phyloP scores from a whole-genome alignment of 2,888 invertebrate species.

The Salpingus planirostris region DNA sequence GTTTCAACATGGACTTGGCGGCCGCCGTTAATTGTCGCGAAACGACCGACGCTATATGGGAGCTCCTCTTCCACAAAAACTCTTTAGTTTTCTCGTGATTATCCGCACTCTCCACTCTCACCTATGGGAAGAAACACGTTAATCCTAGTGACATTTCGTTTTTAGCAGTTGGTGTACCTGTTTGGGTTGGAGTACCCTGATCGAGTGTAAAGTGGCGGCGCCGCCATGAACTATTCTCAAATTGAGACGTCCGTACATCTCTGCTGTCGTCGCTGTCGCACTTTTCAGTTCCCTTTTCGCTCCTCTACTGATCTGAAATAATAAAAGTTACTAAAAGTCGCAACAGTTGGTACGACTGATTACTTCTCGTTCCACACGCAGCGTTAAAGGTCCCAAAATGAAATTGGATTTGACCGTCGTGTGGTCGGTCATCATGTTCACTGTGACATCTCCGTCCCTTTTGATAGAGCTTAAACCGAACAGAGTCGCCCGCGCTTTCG shows the following conservation, averaged over 20 bases:
- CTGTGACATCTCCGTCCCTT: conserved; percentile 71
- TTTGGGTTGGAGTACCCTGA: conserved; percentile 78
- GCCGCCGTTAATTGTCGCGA: conserved; percentile 66
- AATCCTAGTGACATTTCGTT: no score
- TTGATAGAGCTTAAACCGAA: conserved; percentile 72
- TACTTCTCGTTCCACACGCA: conserved; percentile 72
- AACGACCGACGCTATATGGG: conserved; percentile 75
- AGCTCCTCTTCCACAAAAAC: conserved; percentile 74
- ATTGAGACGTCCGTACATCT: conserved; percentile 74
- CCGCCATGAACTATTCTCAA: conserved; percentile 69
- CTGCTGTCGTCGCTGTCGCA: conserved; percentile 79
- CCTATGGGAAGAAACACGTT: conserved; percentile 46
- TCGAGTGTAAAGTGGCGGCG: conserved; percentile 74
- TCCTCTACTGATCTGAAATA: conserved; percentile 59
- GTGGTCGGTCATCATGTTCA: conserved; percentile 68
- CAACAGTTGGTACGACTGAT: conserved; percentile 7
- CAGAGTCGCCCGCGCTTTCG: conserved; percentile 56
- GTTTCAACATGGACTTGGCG: conserved; percentile 51
- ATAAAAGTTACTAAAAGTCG: conserved; percentile 5
- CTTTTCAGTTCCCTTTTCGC: conserved; percentile 74
- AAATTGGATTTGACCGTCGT: conserved; percentile 79
- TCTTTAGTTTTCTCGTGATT: conserved; percentile 79
- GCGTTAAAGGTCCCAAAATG: conserved; percentile 66
- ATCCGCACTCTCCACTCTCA: conserved; percentile 71
- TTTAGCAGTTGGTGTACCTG: conserved; percentile 49